phyloP scores from a whole-genome alignment of 2,797 vertebrate species.

The Mormyrus hasselquistii region DNA sequence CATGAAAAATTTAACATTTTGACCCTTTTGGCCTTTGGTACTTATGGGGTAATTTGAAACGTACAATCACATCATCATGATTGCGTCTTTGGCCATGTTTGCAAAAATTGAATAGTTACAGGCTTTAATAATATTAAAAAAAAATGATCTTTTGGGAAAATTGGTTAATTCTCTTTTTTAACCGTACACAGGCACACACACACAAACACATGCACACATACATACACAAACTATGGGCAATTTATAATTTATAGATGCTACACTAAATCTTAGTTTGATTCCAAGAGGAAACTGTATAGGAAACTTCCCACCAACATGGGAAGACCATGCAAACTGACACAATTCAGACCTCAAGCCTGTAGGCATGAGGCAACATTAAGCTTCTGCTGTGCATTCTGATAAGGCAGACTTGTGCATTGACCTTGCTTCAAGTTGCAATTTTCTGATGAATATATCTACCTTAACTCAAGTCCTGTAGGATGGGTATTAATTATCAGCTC shows the following conservation, averaged over 20 bases:
- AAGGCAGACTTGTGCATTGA: neutral
- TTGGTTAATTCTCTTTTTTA: neutral
- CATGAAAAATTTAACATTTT: neutral
- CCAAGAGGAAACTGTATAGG: neutral
- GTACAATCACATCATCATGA: neutral
- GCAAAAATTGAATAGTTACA: neutral
- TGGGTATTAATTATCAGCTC: neutral
- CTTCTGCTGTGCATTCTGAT: neutral
- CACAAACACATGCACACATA: neutral
- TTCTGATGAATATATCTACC: conserved; percentile 14
- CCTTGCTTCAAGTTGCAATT: conserved; percentile 1
- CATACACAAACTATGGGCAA: neutral
- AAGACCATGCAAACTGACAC: neutral
- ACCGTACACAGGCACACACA: neutral
- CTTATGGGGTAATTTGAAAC: neutral
- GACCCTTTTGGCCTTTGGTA: neutral
- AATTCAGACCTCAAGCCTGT: neutral
- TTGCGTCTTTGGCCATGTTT: neutral
- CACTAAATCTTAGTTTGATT: neutral
- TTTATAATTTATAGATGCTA: neutral
- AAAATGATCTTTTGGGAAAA: neutral
- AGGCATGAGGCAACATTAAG: neutral
- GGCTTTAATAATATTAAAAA: neutral
- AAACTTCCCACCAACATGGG: neutral
- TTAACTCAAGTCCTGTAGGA: conserved; percentile 10